Evolutionary conservation across 2,113 vertebrate genomes (phyloP).

Genomic region (Microtus oregoni): DNA sequence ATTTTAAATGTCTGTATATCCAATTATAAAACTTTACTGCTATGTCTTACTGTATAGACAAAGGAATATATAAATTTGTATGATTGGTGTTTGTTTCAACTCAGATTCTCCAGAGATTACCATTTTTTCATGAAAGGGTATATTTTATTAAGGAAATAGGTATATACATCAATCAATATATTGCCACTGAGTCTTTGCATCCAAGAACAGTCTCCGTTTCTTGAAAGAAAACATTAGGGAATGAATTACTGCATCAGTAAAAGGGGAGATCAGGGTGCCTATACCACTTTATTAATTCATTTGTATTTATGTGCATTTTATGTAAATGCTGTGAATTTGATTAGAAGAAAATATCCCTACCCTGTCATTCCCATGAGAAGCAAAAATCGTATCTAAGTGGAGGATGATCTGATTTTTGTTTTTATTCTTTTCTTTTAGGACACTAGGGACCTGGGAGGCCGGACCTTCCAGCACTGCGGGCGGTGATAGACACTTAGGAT

Average conservation of each 20-base stretch:
- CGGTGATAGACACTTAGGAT: conserved; percentile 40
- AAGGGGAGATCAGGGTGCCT: background rate
- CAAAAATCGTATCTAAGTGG: conserved; percentile 46
- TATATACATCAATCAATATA: conserved; percentile 18
- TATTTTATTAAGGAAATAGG: background rate
- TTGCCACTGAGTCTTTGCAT: background rate
- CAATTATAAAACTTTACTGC: background rate
- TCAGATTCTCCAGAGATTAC: conserved; percentile 15
- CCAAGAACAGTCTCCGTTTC: background rate
- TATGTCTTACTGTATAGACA: background rate
- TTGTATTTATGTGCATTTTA: conserved; percentile 46
- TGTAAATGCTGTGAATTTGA: conserved; percentile 8
- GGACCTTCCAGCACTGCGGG: conserved; percentile 27
- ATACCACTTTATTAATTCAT: conserved; percentile 4
- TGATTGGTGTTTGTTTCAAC: background rate
- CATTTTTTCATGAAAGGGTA: background rate
- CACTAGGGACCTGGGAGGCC: background rate
- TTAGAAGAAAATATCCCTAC: conserved; percentile 8
- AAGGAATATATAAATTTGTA: background rate
- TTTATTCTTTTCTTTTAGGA: conserved; percentile 55
- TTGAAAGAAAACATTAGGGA: background rate
- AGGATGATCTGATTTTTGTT: background rate
- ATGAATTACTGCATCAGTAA: background rate
- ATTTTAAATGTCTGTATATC: background rate
- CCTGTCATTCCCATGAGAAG: background rate